Base-by-base conservation (phyloP, 2,888 invertebrate genomes). In the Petrophora chlorosata region DNA sequence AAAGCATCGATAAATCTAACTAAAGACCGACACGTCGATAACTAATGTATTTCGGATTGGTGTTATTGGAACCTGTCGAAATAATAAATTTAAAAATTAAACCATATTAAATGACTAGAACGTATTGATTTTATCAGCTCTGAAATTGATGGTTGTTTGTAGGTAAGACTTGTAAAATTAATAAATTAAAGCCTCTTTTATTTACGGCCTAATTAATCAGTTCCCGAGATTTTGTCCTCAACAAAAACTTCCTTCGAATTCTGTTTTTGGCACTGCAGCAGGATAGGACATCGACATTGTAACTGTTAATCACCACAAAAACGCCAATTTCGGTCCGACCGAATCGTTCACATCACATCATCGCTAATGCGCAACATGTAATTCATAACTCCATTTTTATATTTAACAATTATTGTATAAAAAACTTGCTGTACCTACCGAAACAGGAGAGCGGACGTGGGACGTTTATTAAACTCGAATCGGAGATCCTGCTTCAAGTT, bases 371-470 rank as follows among this genome's bases (percentile, higher is more conserved):
- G 19, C 25, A 40, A 42, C 32, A 16, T 40, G 42, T 40, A 44
- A 43, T 54, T 46, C 34, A 43, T 53, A 56, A 57, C 45, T 56
- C 54, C 43, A 43, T 43, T 25, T 54, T 48, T 25, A 25, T 23
- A 30, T 46, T 29, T 41, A 46, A 25, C 35, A 23, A 28, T 32
- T 34, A 52, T 53, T 39, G 7, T 7, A 4, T 19, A 32, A 49
- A 56, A 57, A 55, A 42, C 28, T 30, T 16, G 19, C 9, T 10
- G 3, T 28, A 26, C 25, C 13, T 19, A 42, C 51, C 51, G 17
- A 55, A 53, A 46, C 35, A 29, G 38, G 45, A 45, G 41, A 43
- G 5, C 8, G 44, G 36, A 53, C 54, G 53, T 55, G 50, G 50
- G 50, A 40, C 28, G 56, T 33, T 33, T 56, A 42, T 53, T 51